Evolutionary conservation across 2,797 vertebrate genomes (phyloP), one percentile per base, ranked within the genome.

Genomic region (Pachyuromys duprasi): DNA sequence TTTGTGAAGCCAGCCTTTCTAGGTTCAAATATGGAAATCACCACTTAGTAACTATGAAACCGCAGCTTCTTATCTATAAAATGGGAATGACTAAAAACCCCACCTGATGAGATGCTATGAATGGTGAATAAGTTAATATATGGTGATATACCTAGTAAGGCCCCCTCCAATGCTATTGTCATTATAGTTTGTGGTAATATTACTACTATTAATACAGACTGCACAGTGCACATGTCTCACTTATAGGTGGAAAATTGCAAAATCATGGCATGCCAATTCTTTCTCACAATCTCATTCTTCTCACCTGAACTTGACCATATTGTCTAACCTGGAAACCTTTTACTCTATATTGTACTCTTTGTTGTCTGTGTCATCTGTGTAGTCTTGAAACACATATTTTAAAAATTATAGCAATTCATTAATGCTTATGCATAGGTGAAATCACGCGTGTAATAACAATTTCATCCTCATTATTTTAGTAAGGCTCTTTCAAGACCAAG

Each of bases 211-310:
- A 70, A 88, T 69, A 82, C 36, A 92, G 87, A 57, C 8, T 20
- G 13, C 26, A 89, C 1, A 65, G 36, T 74, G 31, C 39, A 65
- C 33, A 78, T 31, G 13, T 2, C 14, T 65, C 60, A 63, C 89
- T 70, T 39, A 63, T 31, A 86, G 78, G 45, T n/a, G 42, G n/a
- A n/a, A n/a, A 86, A 97, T n/a, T 67, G 8, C 22, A 76, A 91
- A 81, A 74, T 62, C 76, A 83, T 69, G 62, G 70, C 36, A 75
- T 55, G 55, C n/a, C n/a, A 65, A 4, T 60, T 80, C 28, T 89
- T 97, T 55, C 57, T 94, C 31, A 76, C 89, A 93, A 83, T 91
- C 22, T 82, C 88, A 80, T 89, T 94, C 36, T 6, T n/a, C 76
- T 70, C 36, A 87, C 17, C 45, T 93, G 45, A 95, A 42, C 90